phyloP scores from a whole-genome alignment of 2,888 invertebrate genomes.

The Caenorhabditis sinica region DNA sequence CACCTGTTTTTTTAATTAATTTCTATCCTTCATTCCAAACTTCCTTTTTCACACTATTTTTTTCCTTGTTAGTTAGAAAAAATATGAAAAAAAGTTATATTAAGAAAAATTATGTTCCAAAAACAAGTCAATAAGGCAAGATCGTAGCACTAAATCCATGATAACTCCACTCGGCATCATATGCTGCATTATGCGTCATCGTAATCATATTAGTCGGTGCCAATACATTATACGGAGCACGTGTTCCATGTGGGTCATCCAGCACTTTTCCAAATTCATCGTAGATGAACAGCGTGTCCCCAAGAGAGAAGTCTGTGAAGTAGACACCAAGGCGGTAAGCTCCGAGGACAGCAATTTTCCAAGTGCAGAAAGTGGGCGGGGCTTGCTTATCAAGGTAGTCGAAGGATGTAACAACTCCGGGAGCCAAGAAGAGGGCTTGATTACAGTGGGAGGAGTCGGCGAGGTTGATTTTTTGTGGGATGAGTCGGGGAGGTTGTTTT shows the following conservation, averaged over 20 bases:
- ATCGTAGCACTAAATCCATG: constrained; percentile 1
- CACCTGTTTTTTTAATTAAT: no score
- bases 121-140: no score
- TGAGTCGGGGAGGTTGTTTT: no score
- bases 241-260: not conserved
- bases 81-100: no score
- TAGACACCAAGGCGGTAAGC: constrained; percentile 16
- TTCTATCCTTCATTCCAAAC: no score
- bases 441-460: constrained; percentile 16
- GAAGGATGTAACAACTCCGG: not conserved
- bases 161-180: not conserved
- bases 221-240: not conserved
- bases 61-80: no score
- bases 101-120: no score
- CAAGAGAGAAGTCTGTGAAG: not conserved
- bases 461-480: no score
- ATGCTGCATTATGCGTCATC: not conserved
- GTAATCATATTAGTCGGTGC: constrained; percentile 6
- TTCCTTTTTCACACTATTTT: no score
- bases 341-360: constrained; percentile 12
- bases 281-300: not conserved
- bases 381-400: not conserved
- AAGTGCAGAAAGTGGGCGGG: not conserved
- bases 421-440: constrained; percentile 4
- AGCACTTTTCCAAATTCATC: constrained; percentile 15